A percentile compares a stretch with the other conserved stretches of the same genome.
These are phyloP conservation scores for Bombycilla garrulus DNA, from an alignment of 2,113 vertebrate species.

Conservation along the genomic window DNA sequence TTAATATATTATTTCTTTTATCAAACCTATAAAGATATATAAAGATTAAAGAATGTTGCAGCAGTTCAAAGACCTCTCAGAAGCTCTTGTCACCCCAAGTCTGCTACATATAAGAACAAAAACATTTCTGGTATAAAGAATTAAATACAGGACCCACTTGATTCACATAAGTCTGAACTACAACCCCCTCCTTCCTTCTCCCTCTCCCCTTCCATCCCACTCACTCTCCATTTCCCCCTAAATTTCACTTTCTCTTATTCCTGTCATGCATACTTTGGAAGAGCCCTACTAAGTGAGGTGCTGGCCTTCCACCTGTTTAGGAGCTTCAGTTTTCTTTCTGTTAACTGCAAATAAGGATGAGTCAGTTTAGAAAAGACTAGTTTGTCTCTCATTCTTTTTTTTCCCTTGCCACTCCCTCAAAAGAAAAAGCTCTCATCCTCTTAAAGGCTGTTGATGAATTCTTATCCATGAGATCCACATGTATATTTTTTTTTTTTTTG, in stretches of 20 bases:
- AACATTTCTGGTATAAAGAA: neutral
- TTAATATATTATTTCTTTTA: neutral
- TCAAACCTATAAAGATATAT: neutral
- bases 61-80: neutral
- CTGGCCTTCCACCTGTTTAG: neutral
- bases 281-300: neutral
- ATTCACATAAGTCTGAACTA: neutral
- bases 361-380: neutral
- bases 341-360: neutral
- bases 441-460: neutral
- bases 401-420: neutral
- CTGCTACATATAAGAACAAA: neutral
- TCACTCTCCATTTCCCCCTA: neutral
- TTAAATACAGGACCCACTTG: neutral
- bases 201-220: accelerated
- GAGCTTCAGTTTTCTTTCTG: neutral
- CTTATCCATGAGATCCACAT: neutral
- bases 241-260: neutral
- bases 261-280: neutral
- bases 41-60: neutral
- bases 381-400: neutral
- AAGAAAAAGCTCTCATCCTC: neutral
- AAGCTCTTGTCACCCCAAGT: neutral
- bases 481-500: neutral
- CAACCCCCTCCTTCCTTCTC: neutral